A percentile compares a stretch with the other conserved stretches of the same genome.
Evolutionary conservation across 2,888 invertebrate species (phyloP).

Genomic region (Mythimna ferrago): DNA sequence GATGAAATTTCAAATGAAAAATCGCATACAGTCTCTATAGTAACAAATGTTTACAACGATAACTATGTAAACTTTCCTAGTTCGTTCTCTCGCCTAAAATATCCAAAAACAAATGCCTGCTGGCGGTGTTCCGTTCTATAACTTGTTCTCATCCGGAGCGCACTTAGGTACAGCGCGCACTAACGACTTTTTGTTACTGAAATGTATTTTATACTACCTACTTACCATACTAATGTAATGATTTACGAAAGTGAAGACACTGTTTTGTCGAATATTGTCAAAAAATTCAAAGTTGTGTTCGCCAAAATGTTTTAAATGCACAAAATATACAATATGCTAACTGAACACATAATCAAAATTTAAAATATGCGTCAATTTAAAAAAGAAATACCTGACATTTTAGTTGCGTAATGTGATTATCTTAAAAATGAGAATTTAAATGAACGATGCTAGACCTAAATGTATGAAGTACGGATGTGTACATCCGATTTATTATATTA

Average conservation of each 20-base stretch:
- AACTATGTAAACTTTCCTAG: conserved; percentile 51
- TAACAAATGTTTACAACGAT: conserved; percentile 25
- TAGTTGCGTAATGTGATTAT: no score
- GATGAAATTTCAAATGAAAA: conserved; percentile 11
- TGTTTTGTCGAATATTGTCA: background rate
- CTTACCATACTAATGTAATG: conserved; percentile 18
- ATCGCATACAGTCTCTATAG: conserved; percentile 4
- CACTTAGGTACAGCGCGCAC: conserved; percentile 50
- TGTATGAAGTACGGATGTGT: no score
- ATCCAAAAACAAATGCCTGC: conserved; percentile 71
- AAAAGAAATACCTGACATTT: no score
- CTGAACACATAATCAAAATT: no score
- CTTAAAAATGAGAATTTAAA: no score
- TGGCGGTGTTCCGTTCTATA: conserved; percentile 67
- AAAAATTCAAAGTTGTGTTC: background rate
- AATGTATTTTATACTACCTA: conserved; percentile 32
- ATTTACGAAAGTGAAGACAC: conserved; percentile 4
- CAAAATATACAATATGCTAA: no score
- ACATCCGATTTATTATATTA: no score
- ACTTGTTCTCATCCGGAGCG: conserved; percentile 65
- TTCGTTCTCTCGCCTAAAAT: conserved; percentile 61
- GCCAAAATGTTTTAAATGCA: background rate
- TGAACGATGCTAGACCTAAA: no score
- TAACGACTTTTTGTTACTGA: conserved; percentile 39
- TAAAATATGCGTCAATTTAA: no score